These are phyloP conservation scores for Drosophila tripunctata DNA, from an alignment of 2,888 invertebrate species.

Conservation along the genomic window DNA sequence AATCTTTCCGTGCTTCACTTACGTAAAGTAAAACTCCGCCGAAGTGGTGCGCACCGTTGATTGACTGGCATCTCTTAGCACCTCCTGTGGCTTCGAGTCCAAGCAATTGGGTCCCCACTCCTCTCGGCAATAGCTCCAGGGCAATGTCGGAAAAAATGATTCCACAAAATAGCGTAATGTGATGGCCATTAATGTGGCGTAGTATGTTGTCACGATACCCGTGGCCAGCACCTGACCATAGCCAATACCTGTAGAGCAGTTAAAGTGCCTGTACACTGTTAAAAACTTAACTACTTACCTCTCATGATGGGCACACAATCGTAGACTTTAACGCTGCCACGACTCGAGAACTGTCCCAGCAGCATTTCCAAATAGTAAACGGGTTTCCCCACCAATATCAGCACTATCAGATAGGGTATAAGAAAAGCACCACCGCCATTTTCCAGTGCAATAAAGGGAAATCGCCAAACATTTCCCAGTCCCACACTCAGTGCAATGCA, in stretches of 20 bases:
- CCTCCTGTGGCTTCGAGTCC: slow-evolving; percentile 67
- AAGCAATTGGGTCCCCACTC: slow-evolving; percentile 85
- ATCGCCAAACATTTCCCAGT: slow-evolving; percentile 88
- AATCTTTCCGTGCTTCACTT: slow-evolving; percentile 49
- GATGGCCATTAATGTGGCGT: slow-evolving; percentile 88
- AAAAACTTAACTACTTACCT: slow-evolving; percentile 85
- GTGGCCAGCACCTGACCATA: slow-evolving; percentile 86
- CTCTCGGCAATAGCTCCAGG: slow-evolving; percentile 87
- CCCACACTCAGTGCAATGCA: slow-evolving; percentile 87
- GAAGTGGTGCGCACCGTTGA: slow-evolving; percentile 74
- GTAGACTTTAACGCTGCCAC: slow-evolving; percentile 88
- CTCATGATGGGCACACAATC: slow-evolving; percentile 88
- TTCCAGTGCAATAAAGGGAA: slow-evolving; percentile 87
- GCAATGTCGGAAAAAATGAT: slow-evolving; percentile 87
- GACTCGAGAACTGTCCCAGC: slow-evolving; percentile 89
- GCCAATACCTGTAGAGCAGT: slow-evolving; percentile 85
- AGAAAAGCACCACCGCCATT: slow-evolving; percentile 89
- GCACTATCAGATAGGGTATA: slow-evolving; percentile 88
- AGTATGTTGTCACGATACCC: slow-evolving; percentile 87
- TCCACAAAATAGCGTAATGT: slow-evolving; percentile 87
- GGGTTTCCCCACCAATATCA: slow-evolving; percentile 88
- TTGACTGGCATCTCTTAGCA: slow-evolving; percentile 5
- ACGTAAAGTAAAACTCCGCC: slow-evolving; percentile 84
- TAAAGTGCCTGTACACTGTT: background rate
- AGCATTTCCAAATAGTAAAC: slow-evolving; percentile 90